A percentile compares a stretch with the other conserved stretches of the same genome.
Evolutionary conservation across 2,797 vertebrate genomes (phyloP).

Genomic region (Hirundo rustica): DNA sequence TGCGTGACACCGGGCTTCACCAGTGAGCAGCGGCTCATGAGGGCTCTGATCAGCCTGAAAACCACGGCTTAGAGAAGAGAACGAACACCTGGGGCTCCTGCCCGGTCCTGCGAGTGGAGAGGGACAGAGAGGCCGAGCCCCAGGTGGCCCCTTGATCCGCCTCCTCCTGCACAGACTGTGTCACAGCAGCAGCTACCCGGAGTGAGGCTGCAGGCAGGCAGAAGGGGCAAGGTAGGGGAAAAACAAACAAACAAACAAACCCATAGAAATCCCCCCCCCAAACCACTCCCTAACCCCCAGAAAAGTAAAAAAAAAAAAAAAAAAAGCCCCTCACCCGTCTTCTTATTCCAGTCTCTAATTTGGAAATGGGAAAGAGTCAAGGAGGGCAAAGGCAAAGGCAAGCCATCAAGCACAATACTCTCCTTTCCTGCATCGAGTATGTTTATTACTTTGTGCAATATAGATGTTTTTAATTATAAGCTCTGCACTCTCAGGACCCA

Average conservation of each 20-base stretch:
- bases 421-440: background rate
- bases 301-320: background rate
- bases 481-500: background rate
- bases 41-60: background rate
- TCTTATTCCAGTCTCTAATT: background rate
- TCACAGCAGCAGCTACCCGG: background rate
- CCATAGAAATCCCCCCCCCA: background rate
- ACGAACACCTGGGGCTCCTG: background rate
- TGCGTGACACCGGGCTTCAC: too few relatives aligned
- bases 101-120: too few relatives aligned
- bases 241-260: background rate
- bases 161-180: background rate
- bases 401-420: background rate
- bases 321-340: background rate
- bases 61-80: background rate
- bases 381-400: background rate
- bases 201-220: background rate
- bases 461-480: conserved; percentile 30
- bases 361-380: background rate
- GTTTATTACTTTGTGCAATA: conserved; percentile 26
- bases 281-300: rapidly evolving
- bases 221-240: background rate
- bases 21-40: background rate
- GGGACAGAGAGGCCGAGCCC: background rate
- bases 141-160: background rate